A percentile compares a stretch with the other conserved stretches of the same genome.
These are phyloP conservation scores for Cepaea hortensis DNA, from an alignment of 2,888 invertebrate species.

Conservation along the genomic window DNA sequence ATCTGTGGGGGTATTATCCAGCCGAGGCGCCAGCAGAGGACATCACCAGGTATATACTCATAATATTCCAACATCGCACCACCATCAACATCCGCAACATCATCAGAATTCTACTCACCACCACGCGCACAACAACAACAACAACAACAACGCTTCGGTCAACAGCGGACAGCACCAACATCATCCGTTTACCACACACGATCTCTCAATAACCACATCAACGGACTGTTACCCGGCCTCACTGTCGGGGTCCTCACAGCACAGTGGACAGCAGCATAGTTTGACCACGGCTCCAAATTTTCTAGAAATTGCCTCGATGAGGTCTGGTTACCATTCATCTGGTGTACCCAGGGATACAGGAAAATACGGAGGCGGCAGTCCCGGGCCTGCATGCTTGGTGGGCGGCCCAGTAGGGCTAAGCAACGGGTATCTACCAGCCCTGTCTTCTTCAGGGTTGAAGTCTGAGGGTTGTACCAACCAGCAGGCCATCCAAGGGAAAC, in stretches of 20 bases:
- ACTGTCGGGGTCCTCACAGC: neutral
- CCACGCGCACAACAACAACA: constrained; percentile 20
- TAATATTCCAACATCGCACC: constrained; percentile 30
- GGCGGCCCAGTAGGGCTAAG: constrained; percentile 21
- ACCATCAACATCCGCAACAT: constrained; percentile 45
- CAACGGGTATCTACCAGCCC: constrained; percentile 49
- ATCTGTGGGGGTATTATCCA: constrained; percentile 15
- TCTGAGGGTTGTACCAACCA: constrained; percentile 63
- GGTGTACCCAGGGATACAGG: neutral
- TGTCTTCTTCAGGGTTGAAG: constrained; percentile 63
- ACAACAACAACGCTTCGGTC: neutral
- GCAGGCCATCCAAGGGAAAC: constrained; percentile 64
- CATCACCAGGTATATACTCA: constrained; percentile 29
- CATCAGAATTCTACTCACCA: constrained; percentile 17
- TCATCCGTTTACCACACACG: constrained; percentile 26
- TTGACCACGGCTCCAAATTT: constrained; percentile 39
- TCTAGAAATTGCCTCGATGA: constrained; percentile 34
- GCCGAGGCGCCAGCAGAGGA: neutral
- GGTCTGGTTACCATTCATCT: constrained; percentile 31
- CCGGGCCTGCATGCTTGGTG: constrained; percentile 15
- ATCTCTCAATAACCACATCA: constrained; percentile 32
- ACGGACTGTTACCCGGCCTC: constrained; percentile 35
- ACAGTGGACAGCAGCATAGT: constrained; percentile 24
- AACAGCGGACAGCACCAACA: neutral
- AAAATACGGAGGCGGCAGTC: constrained; percentile 39